Evolutionary conservation across 1,140 invertebrate genomes (phyloP), one percentile per base, ranked within the genome.

Genomic region (Atta texana): DNA sequence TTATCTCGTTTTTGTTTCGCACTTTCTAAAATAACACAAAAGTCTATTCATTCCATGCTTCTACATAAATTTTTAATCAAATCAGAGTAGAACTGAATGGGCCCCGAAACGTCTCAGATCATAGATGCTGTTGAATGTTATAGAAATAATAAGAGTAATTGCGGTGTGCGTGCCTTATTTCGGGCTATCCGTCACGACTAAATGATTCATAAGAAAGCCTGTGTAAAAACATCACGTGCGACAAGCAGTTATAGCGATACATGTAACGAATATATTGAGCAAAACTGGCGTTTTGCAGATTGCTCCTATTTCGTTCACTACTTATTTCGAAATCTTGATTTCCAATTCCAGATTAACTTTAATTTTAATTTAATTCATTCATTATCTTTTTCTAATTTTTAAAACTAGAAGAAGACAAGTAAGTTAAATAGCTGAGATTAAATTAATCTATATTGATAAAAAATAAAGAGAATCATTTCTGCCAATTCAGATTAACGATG

Each of bases 111-210:
- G 10, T 31, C 6, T 55, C 53, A 18, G 34, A 59, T 16, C 3
- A n/a, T 12, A 57, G n/a, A 39, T 8, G 24, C 2, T 28, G 49
- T 21, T 44, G 24, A 24, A 24, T 18, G 34, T 14, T 21, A 53
- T 1, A 24, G 28, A 31, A 55, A 74, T 31, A 69, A 21, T 44
- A 44, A 44, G 39, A 44, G 8, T 44, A 44, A 66, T 34, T n/a
- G 49, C 68, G 39, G 8, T 44, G 28, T 74, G 61, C 55, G n/a
- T 28, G 12, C 53, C 69, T 49, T 34, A 75, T 74, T 87, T 88
- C 31, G 68, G 31, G 18, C 55, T 18, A 14, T 74, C 14, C 49
- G 64, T 86, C n/a, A 55, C 31, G 61, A 57, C 53, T 69, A 84
- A 75, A 34, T 44, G 16, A 39, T 74, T 66, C 12, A 10, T 12